Conservation (phyloP, 2,113 vertebrate species). For the Oxyura jamaicensis region DNA sequence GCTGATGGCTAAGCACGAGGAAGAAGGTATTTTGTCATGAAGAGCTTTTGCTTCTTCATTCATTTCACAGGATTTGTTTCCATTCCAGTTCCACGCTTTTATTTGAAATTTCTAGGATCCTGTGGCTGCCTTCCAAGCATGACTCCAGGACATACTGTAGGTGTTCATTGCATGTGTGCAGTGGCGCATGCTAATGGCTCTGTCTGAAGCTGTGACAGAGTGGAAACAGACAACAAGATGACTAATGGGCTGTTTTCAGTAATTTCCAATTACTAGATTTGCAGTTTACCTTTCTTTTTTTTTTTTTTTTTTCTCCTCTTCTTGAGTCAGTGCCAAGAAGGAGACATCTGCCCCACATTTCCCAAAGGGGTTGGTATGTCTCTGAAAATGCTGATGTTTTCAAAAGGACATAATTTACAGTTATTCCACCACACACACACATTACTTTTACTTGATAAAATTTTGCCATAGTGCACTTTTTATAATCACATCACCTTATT, state of each 20-base stretch:
- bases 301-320: background rate
- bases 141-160: constrained; percentile 67
- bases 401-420: rapidly evolving
- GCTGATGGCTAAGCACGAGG: background rate
- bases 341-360: constrained; percentile 39
- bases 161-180: constrained; percentile 66
- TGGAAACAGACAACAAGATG: constrained; percentile 67
- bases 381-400: background rate
- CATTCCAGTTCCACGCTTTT: constrained; percentile 52
- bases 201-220: constrained; percentile 55
- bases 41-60: constrained; percentile 22
- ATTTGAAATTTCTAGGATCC: constrained; percentile 65
- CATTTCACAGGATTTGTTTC: constrained; percentile 37
- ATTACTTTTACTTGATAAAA: background rate
- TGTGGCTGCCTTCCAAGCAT: constrained; percentile 69
- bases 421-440: background rate
- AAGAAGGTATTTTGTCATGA: background rate
- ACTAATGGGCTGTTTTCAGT: constrained; percentile 73
- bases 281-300: constrained; percentile 48
- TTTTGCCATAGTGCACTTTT: background rate
- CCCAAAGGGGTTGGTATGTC: background rate
- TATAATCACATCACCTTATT: background rate
- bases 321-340: constrained; percentile 42
- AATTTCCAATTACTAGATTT: constrained; percentile 67
- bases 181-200: constrained; percentile 67